These are phyloP conservation scores for Dinoponera quadriceps DNA, from an alignment of 1,140 invertebrate genomes.

Conservation along the genomic window DNA sequence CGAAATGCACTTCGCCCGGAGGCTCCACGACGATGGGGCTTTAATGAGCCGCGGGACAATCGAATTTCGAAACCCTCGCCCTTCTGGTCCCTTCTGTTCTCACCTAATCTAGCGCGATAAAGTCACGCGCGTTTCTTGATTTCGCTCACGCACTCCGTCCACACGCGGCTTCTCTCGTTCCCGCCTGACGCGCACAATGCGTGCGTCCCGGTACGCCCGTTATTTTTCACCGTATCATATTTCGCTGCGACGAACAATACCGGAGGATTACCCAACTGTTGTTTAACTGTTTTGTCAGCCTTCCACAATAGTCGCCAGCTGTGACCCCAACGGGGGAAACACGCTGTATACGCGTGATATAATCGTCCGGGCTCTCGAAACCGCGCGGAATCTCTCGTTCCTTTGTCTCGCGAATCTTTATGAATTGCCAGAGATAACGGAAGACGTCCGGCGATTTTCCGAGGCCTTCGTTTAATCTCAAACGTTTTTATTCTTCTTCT, in stretches of 20 bases:
- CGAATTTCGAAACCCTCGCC: conserved; percentile 58
- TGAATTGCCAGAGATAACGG: background rate
- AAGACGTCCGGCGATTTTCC: background rate
- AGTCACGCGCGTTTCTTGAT: conserved; percentile 41
- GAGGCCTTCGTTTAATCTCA: background rate
- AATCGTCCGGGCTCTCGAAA: background rate
- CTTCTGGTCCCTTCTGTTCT: background rate
- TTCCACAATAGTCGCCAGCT: background rate
- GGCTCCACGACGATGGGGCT: conserved; percentile 15
- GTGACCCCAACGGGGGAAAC: conserved; percentile 4
- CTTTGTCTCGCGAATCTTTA: background rate
- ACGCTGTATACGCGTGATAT: background rate
- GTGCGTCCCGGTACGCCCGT: conserved; percentile 3
- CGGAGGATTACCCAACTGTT: conserved; percentile 21
- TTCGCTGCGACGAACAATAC: conserved; percentile 17
- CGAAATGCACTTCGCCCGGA: background rate
- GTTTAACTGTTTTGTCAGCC: conserved; percentile 9
- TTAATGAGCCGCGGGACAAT: conserved; percentile 63
- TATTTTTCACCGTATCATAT: conserved; percentile 10
- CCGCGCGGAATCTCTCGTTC: background rate
- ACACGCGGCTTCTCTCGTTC: background rate
- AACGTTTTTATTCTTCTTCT: background rate
- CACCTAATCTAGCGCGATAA: background rate
- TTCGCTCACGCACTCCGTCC: conserved; percentile 20
- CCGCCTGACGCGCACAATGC: conserved; percentile 18